These are phyloP conservation scores for Xenopus tropicalis DNA, from an alignment of 2,113 vertebrate species.

Conservation along the genomic window DNA sequence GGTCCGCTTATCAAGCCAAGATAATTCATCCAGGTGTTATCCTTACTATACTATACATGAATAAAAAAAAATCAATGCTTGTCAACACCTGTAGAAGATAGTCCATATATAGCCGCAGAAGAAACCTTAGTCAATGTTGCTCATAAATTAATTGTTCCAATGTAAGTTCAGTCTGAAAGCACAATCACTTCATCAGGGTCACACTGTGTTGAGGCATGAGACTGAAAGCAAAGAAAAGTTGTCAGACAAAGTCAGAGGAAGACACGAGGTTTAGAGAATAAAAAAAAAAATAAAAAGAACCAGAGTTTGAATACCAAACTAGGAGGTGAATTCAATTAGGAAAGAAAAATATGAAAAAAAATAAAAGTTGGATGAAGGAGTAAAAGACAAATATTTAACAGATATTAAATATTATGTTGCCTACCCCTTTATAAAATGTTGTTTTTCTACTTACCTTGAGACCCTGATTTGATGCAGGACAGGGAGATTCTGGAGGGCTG, in stretches of 20 bases:
- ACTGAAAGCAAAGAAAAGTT: constrained; percentile 54
- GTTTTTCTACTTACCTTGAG: constrained; percentile 4
- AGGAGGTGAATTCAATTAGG: no score
- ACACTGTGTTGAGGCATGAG: constrained; percentile 80
- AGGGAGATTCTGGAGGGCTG: constrained; percentile 48
- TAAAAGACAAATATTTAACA: no score
- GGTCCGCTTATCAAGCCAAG: not conserved
- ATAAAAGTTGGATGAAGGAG: no score
- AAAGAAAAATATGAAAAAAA: no score
- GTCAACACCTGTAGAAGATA: not conserved
- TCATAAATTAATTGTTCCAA: not conserved
- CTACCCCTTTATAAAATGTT: no score
- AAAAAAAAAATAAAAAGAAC: no score
- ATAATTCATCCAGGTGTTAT: not conserved
- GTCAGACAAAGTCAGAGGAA: not conserved
- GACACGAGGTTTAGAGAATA: not conserved
- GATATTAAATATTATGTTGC: no score
- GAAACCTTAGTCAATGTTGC: not conserved
- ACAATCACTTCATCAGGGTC: constrained; percentile 83
- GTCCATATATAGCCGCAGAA: not conserved
- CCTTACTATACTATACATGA: not conserved
- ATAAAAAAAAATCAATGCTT: not conserved
- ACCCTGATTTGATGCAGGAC: not conserved
- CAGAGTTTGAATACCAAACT: no score
- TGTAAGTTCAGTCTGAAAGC: constrained; percentile 71